Conservation (phyloP, 2,797 vertebrate species). For the Diceros bicornis region DNA sequence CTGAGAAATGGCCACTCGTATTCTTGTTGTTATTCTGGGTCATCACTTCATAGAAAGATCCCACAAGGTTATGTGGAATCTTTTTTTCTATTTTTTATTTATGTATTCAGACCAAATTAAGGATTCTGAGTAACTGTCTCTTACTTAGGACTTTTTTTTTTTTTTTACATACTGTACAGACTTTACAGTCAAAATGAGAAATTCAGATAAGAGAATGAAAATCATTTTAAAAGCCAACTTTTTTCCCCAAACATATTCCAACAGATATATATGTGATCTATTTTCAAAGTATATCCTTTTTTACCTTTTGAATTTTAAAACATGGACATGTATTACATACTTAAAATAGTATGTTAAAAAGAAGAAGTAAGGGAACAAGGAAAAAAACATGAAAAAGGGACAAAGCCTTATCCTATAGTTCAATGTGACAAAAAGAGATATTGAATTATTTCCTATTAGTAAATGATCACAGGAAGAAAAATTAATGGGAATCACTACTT, state of each 20-base stretch:
- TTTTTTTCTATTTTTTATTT: not conserved
- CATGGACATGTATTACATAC: not conserved
- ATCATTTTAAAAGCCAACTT: not conserved
- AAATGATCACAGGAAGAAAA: conserved; percentile 66
- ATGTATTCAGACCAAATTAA: not conserved
- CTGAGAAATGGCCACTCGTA: not conserved
- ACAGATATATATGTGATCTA: not conserved
- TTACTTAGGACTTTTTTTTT: not conserved
- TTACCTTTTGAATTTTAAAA: conserved; percentile 60
- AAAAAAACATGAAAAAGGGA: not conserved
- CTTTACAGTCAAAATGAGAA: conserved; percentile 48
- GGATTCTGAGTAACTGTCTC: not conserved
- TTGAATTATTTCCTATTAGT: conserved; percentile 20
- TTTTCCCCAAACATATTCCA: not conserved
- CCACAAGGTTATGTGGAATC: not conserved
- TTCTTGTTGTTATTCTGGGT: conserved; percentile 16
- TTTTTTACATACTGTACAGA: not conserved
- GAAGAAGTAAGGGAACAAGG: not conserved
- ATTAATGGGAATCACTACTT: conserved; percentile 58
- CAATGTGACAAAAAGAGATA: conserved; percentile 27
- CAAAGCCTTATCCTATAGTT: conserved; percentile 20
- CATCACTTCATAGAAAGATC: not conserved
- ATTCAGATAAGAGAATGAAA: conserved; percentile 25
- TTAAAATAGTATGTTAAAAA: conserved; percentile 6
- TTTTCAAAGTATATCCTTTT: conserved; percentile 49